Conservation (phyloP, 2,113 vertebrate genomes). For the Dinomys branickii region DNA sequence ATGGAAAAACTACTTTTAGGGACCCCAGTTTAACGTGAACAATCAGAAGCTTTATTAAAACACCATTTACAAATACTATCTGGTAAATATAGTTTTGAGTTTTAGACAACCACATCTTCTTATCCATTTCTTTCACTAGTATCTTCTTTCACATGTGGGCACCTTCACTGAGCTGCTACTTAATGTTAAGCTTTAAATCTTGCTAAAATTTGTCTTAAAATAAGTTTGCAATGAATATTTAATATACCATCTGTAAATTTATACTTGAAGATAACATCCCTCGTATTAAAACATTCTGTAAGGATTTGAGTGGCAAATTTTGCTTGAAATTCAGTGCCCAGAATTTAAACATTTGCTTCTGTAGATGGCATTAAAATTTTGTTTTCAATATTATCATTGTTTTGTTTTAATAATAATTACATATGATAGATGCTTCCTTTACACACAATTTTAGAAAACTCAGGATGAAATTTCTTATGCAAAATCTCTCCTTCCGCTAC, state of each 20-base stretch:
- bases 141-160: not conserved
- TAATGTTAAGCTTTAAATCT: not conserved
- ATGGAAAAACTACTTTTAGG: not conserved
- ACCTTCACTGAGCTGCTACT: not conserved
- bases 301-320: conserved; percentile 9
- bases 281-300: not conserved
- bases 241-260: not conserved
- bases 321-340: not conserved
- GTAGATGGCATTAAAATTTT: not conserved
- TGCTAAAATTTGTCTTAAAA: not conserved
- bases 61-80: not conserved
- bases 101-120: not conserved
- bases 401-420: not conserved
- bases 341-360: not conserved
- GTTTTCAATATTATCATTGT: not conserved
- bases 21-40: not conserved
- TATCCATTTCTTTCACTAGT: not conserved
- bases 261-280: not conserved
- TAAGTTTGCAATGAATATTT: not conserved
- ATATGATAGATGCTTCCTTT: not conserved
- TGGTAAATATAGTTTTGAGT: not conserved
- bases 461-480: not conserved
- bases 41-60: not conserved
- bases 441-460: not conserved
- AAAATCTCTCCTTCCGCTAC: not conserved